Evolutionary conservation across 2,888 invertebrate genomes (phyloP), one percentile per base, ranked within the genome.

Genomic region (Drosophila imparisetae): DNA sequence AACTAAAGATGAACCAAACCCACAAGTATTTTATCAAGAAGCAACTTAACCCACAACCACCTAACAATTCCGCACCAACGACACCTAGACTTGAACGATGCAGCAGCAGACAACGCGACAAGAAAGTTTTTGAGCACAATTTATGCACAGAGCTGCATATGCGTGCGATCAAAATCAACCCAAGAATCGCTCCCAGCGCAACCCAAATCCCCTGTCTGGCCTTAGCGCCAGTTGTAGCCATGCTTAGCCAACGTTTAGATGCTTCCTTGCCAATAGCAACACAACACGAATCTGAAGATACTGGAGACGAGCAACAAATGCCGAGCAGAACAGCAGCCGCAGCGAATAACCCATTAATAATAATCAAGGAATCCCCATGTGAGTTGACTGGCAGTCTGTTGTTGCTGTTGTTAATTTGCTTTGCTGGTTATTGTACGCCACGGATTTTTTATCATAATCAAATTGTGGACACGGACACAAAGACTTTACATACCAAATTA

Each of bases 1-100:
- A 95, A 95, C 95, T 92, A 93, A 93, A 92, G 91, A 89, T 91
- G 90, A 91, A 90, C 91, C 91, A 92, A 90, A 81, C 90, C 80
- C 89, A 91, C 78, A 92, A 92, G 88, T 92, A 92, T 88, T 92
- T 92, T 91, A 92, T 92, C 85, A 92, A 92, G 86, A 92, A 92
- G 89, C 80, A 87, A 78, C 72, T 74, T 82, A 81, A 80, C 75
- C 84, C 73, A 76, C 89, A 89, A 77, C 90, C 88, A 87, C 83
- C 66, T 82, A 76, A 78, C 70, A 80, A 69, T 79, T 80, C 81
- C 89, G 87, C 89, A 85, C 83, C 86, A 75, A 83, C 72, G 80
- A 89, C 75, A 75, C 80, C 80, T 66, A 78, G 62, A 85, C 61
- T 75, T 75, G 75, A 82, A 65, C 70, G 66, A 71, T 65, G 34